phyloP scores from a whole-genome alignment of 2,888 invertebrate species.

The Ennomos fuscantarius region DNA sequence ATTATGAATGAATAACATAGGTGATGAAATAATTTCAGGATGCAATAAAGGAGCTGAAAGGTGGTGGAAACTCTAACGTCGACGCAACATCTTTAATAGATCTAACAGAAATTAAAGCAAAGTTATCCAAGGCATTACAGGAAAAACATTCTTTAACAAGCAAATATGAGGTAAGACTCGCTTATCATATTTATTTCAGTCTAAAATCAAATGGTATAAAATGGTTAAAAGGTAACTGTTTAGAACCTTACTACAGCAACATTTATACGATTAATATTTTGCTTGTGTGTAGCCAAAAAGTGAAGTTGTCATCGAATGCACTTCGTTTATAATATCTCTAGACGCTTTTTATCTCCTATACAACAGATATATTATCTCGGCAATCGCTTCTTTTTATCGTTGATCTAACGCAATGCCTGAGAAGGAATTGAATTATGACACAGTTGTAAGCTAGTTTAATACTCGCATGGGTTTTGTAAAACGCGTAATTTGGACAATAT shows the following conservation, averaged over 20 bases:
- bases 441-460: too few species aligned
- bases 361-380: background rate
- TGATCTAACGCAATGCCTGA: background rate
- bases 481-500: too few species aligned
- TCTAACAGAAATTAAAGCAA: conserved; percentile 77
- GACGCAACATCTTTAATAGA: conserved; percentile 73
- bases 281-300: too few species aligned
- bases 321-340: too few species aligned
- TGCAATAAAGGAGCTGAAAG: conserved; percentile 70
- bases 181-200: background rate
- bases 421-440: background rate
- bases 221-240: too few species aligned
- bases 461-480: too few species aligned
- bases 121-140: conserved; percentile 71
- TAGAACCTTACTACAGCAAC: too few species aligned
- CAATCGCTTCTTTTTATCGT: background rate
- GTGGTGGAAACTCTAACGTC: conserved; percentile 58
- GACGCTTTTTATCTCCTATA: background rate
- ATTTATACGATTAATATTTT: too few species aligned
- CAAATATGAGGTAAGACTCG: conserved; percentile 71
- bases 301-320: too few species aligned
- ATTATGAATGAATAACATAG: too few species aligned
- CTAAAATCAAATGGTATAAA: too few species aligned
- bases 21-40: conserved; percentile 56
- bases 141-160: conserved; percentile 65